Conservation (phyloP, 2,797 vertebrate genomes). For the Chanos chanos region DNA sequence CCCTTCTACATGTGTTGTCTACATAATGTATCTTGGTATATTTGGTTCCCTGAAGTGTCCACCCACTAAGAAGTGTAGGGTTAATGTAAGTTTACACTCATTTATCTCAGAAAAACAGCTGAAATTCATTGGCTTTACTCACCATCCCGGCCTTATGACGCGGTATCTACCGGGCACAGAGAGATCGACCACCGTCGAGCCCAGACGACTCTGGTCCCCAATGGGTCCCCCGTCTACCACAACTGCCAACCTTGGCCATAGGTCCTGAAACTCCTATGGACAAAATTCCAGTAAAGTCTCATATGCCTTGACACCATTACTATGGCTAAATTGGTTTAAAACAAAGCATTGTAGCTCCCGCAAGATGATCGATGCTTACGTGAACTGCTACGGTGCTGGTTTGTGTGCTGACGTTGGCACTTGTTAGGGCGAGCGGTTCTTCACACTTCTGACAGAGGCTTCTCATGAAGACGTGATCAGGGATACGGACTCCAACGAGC, state of each 20-base stretch:
- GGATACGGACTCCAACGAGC: conserved; percentile 93
- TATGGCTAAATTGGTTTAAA: too few species aligned
- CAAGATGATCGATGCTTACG: conserved; percentile 66
- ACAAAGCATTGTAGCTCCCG: too few species aligned
- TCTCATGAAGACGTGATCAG: conserved; percentile 82
- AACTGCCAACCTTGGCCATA: conserved; percentile 86
- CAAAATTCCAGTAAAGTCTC: not conserved
- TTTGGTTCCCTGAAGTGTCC: too few species aligned
- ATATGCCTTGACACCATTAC: not conserved
- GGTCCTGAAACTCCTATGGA: conserved; percentile 85
- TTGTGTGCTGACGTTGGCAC: conserved; percentile 86
- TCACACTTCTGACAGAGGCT: conserved; percentile 80
- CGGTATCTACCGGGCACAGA: conserved; percentile 79
- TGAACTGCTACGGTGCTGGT: conserved; percentile 80
- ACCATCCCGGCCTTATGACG: conserved; percentile 92
- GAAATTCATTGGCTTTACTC: too few species aligned
- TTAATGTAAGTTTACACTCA: too few species aligned
- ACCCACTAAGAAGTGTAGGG: too few species aligned
- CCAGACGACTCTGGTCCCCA: conserved; percentile 81
- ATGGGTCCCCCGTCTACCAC: conserved; percentile 88
- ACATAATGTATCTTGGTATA: too few species aligned
- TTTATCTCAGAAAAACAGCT: too few species aligned
- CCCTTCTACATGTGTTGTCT: not conserved
- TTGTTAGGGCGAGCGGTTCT: conserved; percentile 89
- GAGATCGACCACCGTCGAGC: conserved; percentile 91